Base-by-base conservation (phyloP, 2,797 vertebrate genomes). In the Ceyx erithaca region DNA sequence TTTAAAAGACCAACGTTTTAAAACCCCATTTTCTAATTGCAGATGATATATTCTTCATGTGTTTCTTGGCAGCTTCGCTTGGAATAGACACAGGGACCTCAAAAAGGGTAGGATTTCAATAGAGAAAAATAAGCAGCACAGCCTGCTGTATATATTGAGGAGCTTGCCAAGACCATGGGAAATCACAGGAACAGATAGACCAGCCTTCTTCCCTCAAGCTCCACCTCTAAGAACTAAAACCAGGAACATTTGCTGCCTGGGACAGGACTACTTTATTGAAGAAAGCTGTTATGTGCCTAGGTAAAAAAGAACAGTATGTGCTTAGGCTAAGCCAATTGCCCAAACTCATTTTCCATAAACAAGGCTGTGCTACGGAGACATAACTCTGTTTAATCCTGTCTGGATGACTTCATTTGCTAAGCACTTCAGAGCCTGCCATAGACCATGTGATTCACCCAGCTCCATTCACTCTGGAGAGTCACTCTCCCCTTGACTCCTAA, bases 281-380 rank as follows among this genome's bases (percentile, higher is more conserved):
- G 87, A 93, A 92, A 93, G 87, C 48, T 63, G 67, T 81, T 80
- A 37, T 84, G 79, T 88, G 87, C 67, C 90, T 85, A 90, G 35
- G 90, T 89, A 91, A 79, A 92, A 95, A 92, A 96, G 97, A 95
- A 91, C 96, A 96, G 79, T 66, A 95, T 96, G 97, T 89, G 79
- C 96, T 96, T 84, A 46, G 93, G 94, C 73, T 82, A 93, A 96
- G 91, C 89, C 94, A 94, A 96, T 95, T 3, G 10, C 90, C 67
- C 6, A 97, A 97, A 95, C 89, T 95, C 81, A 46, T 95, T 97
- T 98, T 98, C 97, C 97, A 95, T 98, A 98, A 98, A 97, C 97
- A 97, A 94, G 86, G 80, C 90, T 90, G 75, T 85, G 94, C 94
- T 94, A 54, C 37, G 11, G 96, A 97, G 95, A 97, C 97, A 95